Base-by-base conservation (phyloP, 2,797 vertebrate genomes). In the Pipistrellus nathusii region DNA sequence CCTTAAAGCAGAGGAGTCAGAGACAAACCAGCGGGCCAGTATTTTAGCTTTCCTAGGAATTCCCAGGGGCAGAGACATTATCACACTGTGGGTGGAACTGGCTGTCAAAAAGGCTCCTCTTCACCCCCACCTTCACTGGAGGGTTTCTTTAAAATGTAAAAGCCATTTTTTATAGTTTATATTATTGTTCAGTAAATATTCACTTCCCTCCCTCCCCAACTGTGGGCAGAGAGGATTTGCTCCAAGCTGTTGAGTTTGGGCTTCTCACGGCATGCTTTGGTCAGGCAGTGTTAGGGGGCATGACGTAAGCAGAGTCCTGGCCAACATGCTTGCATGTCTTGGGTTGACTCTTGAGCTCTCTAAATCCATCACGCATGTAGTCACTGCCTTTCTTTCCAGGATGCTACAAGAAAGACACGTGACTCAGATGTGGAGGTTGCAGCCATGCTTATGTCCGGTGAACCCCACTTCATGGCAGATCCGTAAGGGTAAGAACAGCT, bases 111-210 rank as follows among this genome's bases (percentile, higher is more conserved):
- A 57, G 12, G 7, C 59, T 75, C 64, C 48, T 44, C 6, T 75
- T 69, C 21, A 57, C 77, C 76, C 68, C 46, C 72, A n/a, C 6
- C 9, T 25, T 81, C 38, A 59, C 25, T 66, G 48, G 73, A 92
- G 92, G 3, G 0, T 15, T 94, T 93, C 66, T 57, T 77, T 76
- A 89, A 48, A 14, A 94, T 83, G 69, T 80, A 76, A 91, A 91
- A 59, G 62, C 20, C 14, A 2, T 12, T 76, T 78, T 59, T 72
- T 85, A 86, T 69, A 48, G 73, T 17, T 68, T 25, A 23, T 64
- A 14, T 80, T 59, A 73, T 55, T 30, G 10, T 78, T 80, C 8
- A 59, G 48, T 21, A 53, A 30, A 44, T 51, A 85, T 32, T 75
- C 44, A 30, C 13, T 62, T 5, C 25, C 59, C 35, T 25, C 4